Percentiles rank a stretch among this genome's conserved stretches.
phyloP scores from a whole-genome alignment of 2,113 vertebrate genomes.

The Melanocharis versteri region DNA sequence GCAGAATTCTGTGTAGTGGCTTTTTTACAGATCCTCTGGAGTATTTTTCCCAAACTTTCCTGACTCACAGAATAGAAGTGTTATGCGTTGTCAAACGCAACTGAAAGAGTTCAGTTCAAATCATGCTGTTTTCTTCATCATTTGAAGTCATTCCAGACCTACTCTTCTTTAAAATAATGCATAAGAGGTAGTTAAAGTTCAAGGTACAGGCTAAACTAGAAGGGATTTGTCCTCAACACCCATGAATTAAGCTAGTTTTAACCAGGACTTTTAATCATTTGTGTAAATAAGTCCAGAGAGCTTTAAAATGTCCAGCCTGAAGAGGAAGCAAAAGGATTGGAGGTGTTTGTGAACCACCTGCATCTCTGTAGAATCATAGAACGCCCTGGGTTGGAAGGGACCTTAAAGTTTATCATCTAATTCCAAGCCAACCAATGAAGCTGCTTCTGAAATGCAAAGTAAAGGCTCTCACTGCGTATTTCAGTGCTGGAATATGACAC shows the following conservation, averaged over 20 bases:
- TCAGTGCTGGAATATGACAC: background rate
- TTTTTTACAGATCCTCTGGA: background rate
- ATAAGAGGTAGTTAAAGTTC: background rate
- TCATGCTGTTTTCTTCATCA: background rate
- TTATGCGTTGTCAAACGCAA: background rate
- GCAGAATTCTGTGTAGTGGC: background rate
- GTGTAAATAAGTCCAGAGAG: background rate
- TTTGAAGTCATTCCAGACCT: background rate
- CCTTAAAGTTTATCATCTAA: background rate
- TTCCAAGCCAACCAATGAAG: rapidly evolving
- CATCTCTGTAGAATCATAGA: background rate
- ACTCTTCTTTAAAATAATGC: background rate
- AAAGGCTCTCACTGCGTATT: background rate
- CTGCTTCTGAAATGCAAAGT: background rate
- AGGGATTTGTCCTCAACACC: background rate
- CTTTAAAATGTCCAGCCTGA: background rate
- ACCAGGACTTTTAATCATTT: background rate
- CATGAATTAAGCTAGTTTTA: background rate
- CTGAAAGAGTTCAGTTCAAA: background rate
- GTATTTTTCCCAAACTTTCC: rapidly evolving
- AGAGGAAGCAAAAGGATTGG: background rate
- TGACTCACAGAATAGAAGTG: background rate
- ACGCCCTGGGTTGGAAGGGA: background rate
- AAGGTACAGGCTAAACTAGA: background rate
- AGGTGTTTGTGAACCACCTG: background rate